Percentiles rank a stretch among this genome's conserved stretches.
phyloP scores from a whole-genome alignment of 2,113 vertebrate genomes.

The Rhinogobius similis region DNA sequence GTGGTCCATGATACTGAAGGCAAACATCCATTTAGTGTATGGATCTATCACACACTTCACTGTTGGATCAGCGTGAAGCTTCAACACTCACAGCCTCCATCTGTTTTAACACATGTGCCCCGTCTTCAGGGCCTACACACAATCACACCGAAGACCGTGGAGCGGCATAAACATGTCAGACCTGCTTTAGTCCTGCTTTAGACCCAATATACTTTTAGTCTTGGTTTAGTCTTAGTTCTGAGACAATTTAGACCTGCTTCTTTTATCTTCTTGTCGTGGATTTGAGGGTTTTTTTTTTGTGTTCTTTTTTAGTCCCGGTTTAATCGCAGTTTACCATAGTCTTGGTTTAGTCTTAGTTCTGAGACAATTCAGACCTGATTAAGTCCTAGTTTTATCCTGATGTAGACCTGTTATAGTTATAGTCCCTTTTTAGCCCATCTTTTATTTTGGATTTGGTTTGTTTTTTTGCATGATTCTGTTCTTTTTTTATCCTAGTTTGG shows the following conservation, averaged over 20 bases:
- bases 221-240: not conserved
- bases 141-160: not conserved
- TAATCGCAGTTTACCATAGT: too few species aligned
- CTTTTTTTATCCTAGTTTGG: too few species aligned
- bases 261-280: too few species aligned
- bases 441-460: too few species aligned
- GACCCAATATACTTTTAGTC: not conserved
- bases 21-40: constrained; percentile 15
- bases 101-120: constrained; percentile 44
- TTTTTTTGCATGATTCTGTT: too few species aligned
- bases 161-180: not conserved
- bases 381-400: too few species aligned
- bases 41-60: constrained; percentile 44
- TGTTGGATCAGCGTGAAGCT: constrained; percentile 29
- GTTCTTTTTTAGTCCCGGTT: too few species aligned
- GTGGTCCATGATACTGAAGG: not conserved
- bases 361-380: too few species aligned
- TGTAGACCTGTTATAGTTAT: too few species aligned
- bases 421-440: too few species aligned
- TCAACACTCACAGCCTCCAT: constrained; percentile 53
- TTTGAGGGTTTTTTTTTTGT: too few species aligned
- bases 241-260: not conserved
- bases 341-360: too few species aligned
- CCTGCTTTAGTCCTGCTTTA: not conserved
- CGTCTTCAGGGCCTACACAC: constrained; percentile 4